phyloP scores from a whole-genome alignment of 2,888 invertebrate species.

The Smittia sp. region DNA sequence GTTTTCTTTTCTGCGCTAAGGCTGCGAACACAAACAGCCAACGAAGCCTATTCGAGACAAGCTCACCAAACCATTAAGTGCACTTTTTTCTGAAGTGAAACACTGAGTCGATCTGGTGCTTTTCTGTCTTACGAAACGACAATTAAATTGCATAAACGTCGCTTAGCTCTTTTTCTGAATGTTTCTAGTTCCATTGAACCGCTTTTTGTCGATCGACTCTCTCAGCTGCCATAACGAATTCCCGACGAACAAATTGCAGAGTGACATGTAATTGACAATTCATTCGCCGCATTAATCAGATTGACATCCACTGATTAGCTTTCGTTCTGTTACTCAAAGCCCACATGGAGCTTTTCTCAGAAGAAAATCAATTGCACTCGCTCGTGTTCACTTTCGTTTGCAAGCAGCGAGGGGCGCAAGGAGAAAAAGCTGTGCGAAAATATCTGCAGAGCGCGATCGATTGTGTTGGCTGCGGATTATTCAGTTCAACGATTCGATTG shows the following conservation, averaged over 20 bases:
- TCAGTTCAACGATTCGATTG: background rate
- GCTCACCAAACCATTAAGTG: background rate
- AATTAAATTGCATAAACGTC: slow-evolving; percentile 13
- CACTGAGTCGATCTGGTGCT: background rate
- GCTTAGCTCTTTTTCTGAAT: background rate
- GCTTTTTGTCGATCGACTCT: background rate
- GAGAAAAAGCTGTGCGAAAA: background rate
- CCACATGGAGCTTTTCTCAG: too few relatives aligned
- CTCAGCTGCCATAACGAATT: background rate
- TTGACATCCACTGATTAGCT: slow-evolving; percentile 17
- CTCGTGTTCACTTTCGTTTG: slow-evolving; percentile 34
- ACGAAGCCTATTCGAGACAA: background rate
- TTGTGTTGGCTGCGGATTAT: background rate
- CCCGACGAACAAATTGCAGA: background rate
- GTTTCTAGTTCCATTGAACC: background rate
- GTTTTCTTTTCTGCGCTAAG: slow-evolving; percentile 9
- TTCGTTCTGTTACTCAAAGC: too few relatives aligned
- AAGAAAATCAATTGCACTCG: background rate
- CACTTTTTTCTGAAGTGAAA: background rate
- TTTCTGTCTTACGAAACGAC: background rate
- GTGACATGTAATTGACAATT: slow-evolving; percentile 14
- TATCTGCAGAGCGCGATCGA: background rate
- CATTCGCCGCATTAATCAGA: slow-evolving; percentile 5
- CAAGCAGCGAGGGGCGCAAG: background rate
- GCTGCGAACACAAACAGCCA: background rate